Percentiles rank a stretch among this genome's conserved stretches.
Conservation (phyloP, 2,888 invertebrate genomes). For the Argyresthia goedartella region DNA sequence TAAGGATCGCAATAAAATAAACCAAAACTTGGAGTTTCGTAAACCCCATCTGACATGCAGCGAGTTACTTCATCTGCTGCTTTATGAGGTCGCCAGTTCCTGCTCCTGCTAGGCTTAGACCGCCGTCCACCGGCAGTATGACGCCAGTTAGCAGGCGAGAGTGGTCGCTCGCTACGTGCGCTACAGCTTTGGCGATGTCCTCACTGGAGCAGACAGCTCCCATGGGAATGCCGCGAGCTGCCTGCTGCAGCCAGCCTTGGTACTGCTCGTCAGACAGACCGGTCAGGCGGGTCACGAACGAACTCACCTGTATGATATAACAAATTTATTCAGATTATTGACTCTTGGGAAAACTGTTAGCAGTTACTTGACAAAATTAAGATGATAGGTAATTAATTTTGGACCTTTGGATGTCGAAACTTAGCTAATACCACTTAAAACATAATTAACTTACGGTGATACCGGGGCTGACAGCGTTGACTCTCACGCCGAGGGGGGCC, state of each 20-base stretch:
- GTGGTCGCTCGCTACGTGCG: conserved; percentile 84
- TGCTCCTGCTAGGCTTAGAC: conserved; percentile 5
- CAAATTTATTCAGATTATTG: no score
- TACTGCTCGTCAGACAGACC: conserved; percentile 9
- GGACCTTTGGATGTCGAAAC: no score
- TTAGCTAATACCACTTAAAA: no score
- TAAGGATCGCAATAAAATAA: not conserved
- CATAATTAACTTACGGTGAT: conserved; percentile 70
- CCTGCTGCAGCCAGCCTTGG: conserved; percentile 4
- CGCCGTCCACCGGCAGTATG: conserved; percentile 10
- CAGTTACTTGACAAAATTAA: no score
- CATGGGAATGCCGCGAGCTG: conserved; percentile 82
- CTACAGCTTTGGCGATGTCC: conserved; percentile 84
- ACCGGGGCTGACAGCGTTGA: conserved; percentile 82
- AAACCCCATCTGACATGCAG: not conserved
- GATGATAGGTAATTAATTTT: no score
- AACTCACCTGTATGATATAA: no score
- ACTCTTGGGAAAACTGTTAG: no score
- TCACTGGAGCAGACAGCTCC: conserved; percentile 78
- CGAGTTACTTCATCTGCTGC: conserved; percentile 2
- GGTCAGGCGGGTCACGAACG: conserved; percentile 2
- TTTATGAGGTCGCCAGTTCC: conserved; percentile 7
- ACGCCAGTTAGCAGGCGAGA: conserved; percentile 85
- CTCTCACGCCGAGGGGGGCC: conserved; percentile 71
- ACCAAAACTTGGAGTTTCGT: no score